Base-by-base conservation (phyloP, 2,888 invertebrate genomes). In the Eupsilia transversa region DNA sequence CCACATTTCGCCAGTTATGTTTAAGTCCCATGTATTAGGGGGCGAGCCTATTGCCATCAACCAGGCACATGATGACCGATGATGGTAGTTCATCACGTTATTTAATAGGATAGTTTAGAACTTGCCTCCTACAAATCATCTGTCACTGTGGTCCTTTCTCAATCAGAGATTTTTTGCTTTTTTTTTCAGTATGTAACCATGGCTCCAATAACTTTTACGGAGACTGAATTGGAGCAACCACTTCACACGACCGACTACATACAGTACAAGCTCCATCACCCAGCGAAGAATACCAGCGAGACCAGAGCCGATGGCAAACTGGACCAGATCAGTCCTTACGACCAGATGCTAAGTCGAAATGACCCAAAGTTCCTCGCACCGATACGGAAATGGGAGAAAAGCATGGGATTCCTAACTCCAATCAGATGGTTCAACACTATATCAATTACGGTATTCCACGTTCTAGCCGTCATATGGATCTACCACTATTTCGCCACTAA, bases 371-470 rank as follows among this genome's bases (percentile, higher is more conserved):
- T 91, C 56, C 75, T 95, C 38, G 82, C 84, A 14, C 90, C 87
- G 0, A 56, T 94, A 23, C 88, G 94, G 72, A 82, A 86, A 70
- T 94, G 92, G 94, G 96, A 96, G 84, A 95, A 92, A 82, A 82
- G 79, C 7, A 85, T 94, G 76, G 96, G 97, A 6, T 97, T 97
- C 76, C 88, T 96, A 59, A 97, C 97, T 3, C 97, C 97, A 0
- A 93, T 97, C n/a, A 97, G 97, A 86, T 98, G 97, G 98, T 92
- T 92, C 63, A 97, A 97, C 87, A 94, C 97, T 27, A 94, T 97
- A 77, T 92, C 93, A 41, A 97, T 98, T 60, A 90, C 92, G 3
- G 14, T 95, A 17, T 92, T 97, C 49, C 92, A 93, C 59, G 23
- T 97, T 0, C 75, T 95, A 0, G 94, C 95, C 3, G 0, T 96